phyloP scores from a whole-genome alignment of 2,888 invertebrate genomes.

The Marasmarcha lunaedactyla region DNA sequence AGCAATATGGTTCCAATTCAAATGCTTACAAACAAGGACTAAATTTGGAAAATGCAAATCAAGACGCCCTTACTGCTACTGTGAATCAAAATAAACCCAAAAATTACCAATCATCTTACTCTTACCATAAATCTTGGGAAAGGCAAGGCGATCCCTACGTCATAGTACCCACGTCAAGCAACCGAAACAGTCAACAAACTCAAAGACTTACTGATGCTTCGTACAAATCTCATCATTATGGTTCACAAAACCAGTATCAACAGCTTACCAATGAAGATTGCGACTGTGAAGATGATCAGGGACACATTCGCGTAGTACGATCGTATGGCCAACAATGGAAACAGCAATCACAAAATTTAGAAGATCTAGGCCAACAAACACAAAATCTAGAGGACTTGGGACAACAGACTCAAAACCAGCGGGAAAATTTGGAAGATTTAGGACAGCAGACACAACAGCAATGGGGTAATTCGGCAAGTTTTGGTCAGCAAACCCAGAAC shows the following conservation, averaged over 20 bases:
- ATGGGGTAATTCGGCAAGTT: constrained; percentile 21
- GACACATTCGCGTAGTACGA: constrained; percentile 37
- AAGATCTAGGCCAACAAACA: constrained; percentile 22
- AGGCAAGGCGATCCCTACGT: constrained; percentile 61
- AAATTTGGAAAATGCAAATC: constrained; percentile 18
- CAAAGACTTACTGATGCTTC: constrained; percentile 24
- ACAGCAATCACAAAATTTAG: constrained; percentile 20
- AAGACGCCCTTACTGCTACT: constrained; percentile 24
- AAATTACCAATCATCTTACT: constrained; percentile 58
- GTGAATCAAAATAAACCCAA: constrained; percentile 39
- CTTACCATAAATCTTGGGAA: constrained; percentile 66
- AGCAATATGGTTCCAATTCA: constrained; percentile 18
- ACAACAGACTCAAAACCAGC: constrained; percentile 24
- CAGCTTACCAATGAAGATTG: constrained; percentile 16
- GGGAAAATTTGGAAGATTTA: constrained; percentile 24
- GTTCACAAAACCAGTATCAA: constrained; percentile 19
- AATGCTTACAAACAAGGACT: constrained; percentile 20
- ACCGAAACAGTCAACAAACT: constrained; percentile 25
- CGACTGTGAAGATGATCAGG: constrained; percentile 38
- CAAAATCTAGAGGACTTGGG: constrained; percentile 21
- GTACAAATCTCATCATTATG: constrained; percentile 30
- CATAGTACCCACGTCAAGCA: constrained; percentile 39
- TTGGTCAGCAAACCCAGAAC: constrained; percentile 16
- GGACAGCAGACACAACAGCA: constrained; percentile 28
- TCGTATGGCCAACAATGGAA: constrained; percentile 28